Evolutionary conservation across 2,113 vertebrate species (phyloP).

Genomic region (Cryptoleucopteryx plumbea): DNA sequence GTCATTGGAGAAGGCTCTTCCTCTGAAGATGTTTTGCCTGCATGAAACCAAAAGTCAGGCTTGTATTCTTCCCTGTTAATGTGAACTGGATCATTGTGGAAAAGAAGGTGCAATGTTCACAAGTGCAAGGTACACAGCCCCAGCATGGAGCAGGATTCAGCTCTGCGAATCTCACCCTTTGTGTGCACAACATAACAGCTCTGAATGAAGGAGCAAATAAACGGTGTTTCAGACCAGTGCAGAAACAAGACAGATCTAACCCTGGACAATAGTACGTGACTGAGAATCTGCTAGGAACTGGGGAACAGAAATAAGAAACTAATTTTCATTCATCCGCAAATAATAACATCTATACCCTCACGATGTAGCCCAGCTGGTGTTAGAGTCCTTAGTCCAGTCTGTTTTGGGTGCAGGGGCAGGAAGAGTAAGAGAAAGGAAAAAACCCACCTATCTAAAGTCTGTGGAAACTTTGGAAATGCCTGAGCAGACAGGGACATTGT

Average conservation of each 20-base stretch:
- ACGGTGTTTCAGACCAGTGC: not conserved
- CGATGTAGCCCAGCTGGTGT: not conserved
- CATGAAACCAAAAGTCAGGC: not conserved
- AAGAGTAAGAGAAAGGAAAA: not conserved
- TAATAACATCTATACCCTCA: not conserved
- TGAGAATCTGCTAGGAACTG: not conserved
- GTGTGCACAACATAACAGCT: accelerated
- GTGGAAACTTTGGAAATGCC: not conserved
- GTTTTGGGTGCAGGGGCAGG: not conserved
- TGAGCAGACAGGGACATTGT: constrained; percentile 15
- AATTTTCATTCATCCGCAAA: not conserved
- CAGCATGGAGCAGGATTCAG: not conserved
- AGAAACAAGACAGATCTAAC: not conserved
- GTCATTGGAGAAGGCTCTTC: not conserved
- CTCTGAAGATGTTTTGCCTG: not conserved
- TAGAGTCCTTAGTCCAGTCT: not conserved
- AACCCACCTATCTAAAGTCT: not conserved
- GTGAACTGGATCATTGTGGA: not conserved
- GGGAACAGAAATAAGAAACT: not conserved
- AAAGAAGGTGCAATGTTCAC: not conserved
- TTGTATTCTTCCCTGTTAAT: not conserved
- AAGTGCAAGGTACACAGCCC: not conserved
- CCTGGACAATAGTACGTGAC: not conserved
- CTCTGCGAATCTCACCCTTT: not conserved
- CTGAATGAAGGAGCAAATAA: not conserved